Percentiles rank a stretch among this genome's conserved stretches.
These are phyloP conservation scores for Lottia scabra DNA, from an alignment of 2,888 invertebrate species.

Conservation along the genomic window DNA sequence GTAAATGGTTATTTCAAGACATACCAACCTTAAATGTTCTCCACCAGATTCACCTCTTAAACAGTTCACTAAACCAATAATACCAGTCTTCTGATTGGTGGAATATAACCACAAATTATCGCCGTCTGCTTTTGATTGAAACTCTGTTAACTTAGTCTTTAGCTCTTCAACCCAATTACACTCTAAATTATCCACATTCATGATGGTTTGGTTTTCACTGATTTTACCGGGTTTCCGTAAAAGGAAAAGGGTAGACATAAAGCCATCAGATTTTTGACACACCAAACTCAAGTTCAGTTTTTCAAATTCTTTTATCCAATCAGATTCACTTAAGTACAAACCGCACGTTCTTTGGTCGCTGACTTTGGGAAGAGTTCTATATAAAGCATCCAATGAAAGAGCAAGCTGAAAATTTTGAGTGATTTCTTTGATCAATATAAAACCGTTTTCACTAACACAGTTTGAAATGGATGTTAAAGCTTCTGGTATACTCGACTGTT, in stretches of 20 bases:
- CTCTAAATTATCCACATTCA: conserved; percentile 42
- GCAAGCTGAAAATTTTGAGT: conserved; percentile 63
- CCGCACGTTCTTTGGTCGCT: conserved; percentile 35
- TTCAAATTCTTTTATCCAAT: conserved; percentile 50
- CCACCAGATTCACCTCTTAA: conserved; percentile 90
- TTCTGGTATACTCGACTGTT: conserved; percentile 38
- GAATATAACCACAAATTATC: conserved; percentile 75
- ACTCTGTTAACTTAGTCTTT: conserved; percentile 81
- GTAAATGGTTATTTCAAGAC: too few species aligned
- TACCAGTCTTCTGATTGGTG: conserved; percentile 79
- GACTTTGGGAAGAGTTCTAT: conserved; percentile 22
- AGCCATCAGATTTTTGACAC: conserved; percentile 77
- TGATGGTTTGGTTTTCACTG: conserved; percentile 27
- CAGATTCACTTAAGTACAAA: conserved; percentile 44
- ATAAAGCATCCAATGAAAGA: conserved; percentile 46
- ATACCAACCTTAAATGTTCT: conserved; percentile 76
- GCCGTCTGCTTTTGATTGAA: conserved; percentile 71
- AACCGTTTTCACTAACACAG: conserved; percentile 75
- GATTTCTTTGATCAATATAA: conserved; percentile 68
- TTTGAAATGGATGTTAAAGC: conserved; percentile 59
- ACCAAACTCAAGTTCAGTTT: conserved; percentile 73
- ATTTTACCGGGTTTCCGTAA: conserved; percentile 70
- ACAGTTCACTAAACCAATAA: conserved; percentile 91
- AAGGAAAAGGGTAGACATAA: conserved; percentile 73
- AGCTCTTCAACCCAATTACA: conserved; percentile 82